These are phyloP conservation scores for Tiphia femorata DNA, from an alignment of 2,888 invertebrate species.

Conservation along the genomic window DNA sequence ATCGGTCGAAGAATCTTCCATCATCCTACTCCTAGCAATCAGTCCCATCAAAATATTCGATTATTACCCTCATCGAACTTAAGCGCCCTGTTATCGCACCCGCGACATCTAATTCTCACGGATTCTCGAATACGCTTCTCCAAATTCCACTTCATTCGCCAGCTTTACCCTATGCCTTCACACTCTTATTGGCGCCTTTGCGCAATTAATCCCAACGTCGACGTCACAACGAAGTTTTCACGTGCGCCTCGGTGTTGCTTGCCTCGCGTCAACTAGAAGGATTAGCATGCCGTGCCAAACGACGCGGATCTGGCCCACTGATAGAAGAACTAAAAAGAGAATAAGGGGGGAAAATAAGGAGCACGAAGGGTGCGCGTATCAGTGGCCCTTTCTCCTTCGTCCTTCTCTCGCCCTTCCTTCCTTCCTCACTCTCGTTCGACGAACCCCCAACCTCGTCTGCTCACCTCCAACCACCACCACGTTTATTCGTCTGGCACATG, in stretches of 20 bases:
- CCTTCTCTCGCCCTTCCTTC: background rate
- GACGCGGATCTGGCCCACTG: background rate
- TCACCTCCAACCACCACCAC: background rate
- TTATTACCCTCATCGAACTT: no score
- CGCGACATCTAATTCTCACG: no score
- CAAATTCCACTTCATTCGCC: no score
- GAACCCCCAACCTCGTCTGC: background rate
- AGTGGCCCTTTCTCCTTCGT: background rate
- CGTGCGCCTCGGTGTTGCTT: conserved; percentile 14
- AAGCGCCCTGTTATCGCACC: no score
- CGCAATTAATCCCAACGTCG: conserved; percentile 35
- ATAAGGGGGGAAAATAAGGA: no score
- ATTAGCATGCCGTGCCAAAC: conserved; percentile 22
- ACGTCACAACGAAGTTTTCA: conserved; percentile 32
- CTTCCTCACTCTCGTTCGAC: background rate
- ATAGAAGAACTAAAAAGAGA: no score
- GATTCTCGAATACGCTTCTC: no score
- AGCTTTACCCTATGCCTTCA: no score
- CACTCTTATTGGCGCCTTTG: conserved; percentile 7
- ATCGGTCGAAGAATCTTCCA: no score
- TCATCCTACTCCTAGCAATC: no score
- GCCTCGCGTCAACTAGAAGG: conserved; percentile 25
- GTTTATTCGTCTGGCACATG: conserved; percentile 7
- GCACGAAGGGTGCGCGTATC: background rate
- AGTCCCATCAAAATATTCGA: no score